Conservation (phyloP, 2,113 vertebrate species). For the Loxodonta africana region DNA sequence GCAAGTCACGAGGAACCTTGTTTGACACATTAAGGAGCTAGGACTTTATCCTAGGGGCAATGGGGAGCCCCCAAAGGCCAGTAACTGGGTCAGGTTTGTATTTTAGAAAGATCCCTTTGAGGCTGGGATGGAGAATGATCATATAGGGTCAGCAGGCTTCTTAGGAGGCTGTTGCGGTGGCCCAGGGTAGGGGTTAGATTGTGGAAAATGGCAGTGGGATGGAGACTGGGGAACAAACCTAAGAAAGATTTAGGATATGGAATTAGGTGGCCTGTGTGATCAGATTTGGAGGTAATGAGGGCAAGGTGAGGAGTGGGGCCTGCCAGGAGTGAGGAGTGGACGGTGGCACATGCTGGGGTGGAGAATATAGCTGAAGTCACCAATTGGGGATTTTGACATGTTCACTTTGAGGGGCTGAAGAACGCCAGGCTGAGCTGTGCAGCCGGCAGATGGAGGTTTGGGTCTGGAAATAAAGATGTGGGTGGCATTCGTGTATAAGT, state of each 20-base stretch:
- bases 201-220: neutral
- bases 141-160: neutral
- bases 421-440: neutral
- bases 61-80: neutral
- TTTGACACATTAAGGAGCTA: neutral
- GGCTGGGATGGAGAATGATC: neutral
- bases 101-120: neutral
- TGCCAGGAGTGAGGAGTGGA: neutral
- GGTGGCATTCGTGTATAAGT: neutral
- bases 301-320: fast-evolving
- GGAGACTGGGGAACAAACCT: neutral
- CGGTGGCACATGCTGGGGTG: neutral
- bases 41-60: neutral
- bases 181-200: neutral
- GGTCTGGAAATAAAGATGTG: neutral
- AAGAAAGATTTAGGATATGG: neutral
- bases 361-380: neutral
- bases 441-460: neutral
- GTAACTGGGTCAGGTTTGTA: neutral
- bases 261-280: neutral
- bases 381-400: neutral
- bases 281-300: neutral
- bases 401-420: neutral
- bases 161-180: neutral
- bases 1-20: neutral